Conservation (phyloP, 2,888 invertebrate genomes). For the Lymantria monacha region DNA sequence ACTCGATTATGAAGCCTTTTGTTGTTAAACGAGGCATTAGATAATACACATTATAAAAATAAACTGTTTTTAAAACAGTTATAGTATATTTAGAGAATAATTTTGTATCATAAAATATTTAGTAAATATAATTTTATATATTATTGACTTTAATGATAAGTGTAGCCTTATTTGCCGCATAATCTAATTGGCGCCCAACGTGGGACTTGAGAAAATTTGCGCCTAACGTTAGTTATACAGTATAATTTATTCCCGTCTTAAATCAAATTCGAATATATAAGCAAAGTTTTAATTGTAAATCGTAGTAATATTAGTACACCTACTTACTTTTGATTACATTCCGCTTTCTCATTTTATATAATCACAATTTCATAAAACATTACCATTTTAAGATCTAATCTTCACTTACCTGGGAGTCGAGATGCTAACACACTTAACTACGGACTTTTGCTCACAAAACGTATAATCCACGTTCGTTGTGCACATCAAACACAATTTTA, state of each 20-base stretch:
- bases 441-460: conserved; percentile 31
- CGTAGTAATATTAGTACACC: conserved; percentile 31
- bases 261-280: conserved; percentile 36
- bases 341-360: conserved; percentile 13
- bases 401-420: conserved; percentile 39
- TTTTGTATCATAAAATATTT: conserved; percentile 16
- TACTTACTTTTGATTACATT: conserved; percentile 23
- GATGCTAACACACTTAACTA: conserved; percentile 34
- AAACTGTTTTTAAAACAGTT: conserved; percentile 24
- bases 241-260: background rate
- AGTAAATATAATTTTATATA: conserved; percentile 2
- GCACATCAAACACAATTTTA: conserved; percentile 53
- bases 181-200: conserved; percentile 33
- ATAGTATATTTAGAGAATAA: conserved; percentile 16
- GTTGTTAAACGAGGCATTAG: conserved; percentile 39
- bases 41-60: conserved; percentile 26
- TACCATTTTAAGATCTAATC: conserved; percentile 26
- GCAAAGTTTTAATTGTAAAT: conserved; percentile 32
- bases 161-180: conserved; percentile 7
- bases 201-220: conserved; percentile 37
- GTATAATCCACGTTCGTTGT: conserved; percentile 44
- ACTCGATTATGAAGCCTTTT: conserved; percentile 39
- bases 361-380: conserved; percentile 20
- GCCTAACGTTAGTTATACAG: conserved; percentile 7
- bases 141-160: too few relatives aligned